A percentile compares a stretch with the other conserved stretches of the same genome.
Conservation (phyloP, 2,888 invertebrate genomes). For the Spatulosminthurus flaviceps region DNA sequence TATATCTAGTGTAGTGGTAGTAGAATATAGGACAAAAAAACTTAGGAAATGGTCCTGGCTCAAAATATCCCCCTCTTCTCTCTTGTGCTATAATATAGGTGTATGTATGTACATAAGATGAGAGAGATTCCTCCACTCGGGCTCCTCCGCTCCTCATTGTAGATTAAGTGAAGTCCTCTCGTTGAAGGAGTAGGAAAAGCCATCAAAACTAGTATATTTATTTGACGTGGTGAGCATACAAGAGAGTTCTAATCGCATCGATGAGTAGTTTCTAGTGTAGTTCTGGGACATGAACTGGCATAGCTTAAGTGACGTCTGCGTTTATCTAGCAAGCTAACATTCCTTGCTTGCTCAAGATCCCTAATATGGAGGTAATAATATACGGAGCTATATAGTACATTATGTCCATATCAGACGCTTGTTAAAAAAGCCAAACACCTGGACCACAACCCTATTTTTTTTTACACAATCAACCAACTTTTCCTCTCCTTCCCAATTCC, state of each 20-base stretch:
- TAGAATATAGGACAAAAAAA: too few relatives aligned
- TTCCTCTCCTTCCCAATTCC: too few relatives aligned
- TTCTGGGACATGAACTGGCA: conserved; percentile 31
- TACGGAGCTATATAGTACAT: too few relatives aligned
- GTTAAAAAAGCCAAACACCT: too few relatives aligned
- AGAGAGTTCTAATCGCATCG: conserved; percentile 41
- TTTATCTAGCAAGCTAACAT: not conserved
- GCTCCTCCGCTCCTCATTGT: not conserved
- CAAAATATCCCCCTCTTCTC: not conserved
- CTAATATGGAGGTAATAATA: too few relatives aligned
- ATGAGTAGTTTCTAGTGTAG: conserved; percentile 47
- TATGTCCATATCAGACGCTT: too few relatives aligned
- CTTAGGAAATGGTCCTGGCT: not conserved
- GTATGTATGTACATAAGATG: not conserved
- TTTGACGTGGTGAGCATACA: conserved; percentile 46
- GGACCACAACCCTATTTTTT: not conserved
- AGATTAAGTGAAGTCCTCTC: conserved; percentile 22
- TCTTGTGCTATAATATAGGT: not conserved
- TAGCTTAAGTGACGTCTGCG: conserved; percentile 33
- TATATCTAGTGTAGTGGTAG: too few relatives aligned
- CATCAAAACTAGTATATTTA: conserved; percentile 46
- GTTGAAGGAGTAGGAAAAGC: conserved; percentile 24
- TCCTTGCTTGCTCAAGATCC: too few relatives aligned
- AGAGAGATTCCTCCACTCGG: not conserved
- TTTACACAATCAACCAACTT: not conserved